phyloP scores from a whole-genome alignment of 2,113 vertebrate genomes.

The Chaenogobius annularis region DNA sequence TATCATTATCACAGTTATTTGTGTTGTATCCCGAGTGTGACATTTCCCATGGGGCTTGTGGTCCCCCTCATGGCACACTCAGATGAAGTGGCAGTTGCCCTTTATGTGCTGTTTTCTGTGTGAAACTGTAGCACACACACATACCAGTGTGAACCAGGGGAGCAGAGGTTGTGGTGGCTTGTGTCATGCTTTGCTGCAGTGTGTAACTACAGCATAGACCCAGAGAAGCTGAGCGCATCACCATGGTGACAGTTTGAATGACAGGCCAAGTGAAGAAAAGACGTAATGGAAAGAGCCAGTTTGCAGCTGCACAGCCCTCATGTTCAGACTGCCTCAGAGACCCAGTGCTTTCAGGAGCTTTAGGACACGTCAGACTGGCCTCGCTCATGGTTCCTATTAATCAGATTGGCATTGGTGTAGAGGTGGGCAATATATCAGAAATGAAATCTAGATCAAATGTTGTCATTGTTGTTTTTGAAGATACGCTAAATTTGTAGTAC shows the following conservation, averaged over 20 bases:
- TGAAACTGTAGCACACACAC: constrained; percentile 18
- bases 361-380: neutral
- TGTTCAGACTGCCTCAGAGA: constrained; percentile 7
- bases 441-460: too few relatives aligned
- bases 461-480: too few relatives aligned
- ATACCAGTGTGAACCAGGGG: neutral
- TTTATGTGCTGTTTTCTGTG: constrained; percentile 40
- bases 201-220: constrained; percentile 41
- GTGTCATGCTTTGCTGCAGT: constrained; percentile 20
- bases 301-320: constrained; percentile 51
- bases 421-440: too few relatives aligned
- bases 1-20: neutral
- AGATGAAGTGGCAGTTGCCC: constrained; percentile 55
- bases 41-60: constrained; percentile 3
- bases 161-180: neutral
- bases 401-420: too few relatives aligned
- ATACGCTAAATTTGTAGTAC: too few relatives aligned
- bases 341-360: constrained; percentile 15
- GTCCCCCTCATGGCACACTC: constrained; percentile 12
- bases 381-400: too few relatives aligned
- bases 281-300: constrained; percentile 55
- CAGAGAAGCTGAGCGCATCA: constrained; percentile 60
- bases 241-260: constrained; percentile 69
- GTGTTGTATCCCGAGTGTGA: neutral
- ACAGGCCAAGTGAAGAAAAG: constrained; percentile 53